Conservation (phyloP, 2,797 vertebrate species). For the Emydoidea blandingii region DNA sequence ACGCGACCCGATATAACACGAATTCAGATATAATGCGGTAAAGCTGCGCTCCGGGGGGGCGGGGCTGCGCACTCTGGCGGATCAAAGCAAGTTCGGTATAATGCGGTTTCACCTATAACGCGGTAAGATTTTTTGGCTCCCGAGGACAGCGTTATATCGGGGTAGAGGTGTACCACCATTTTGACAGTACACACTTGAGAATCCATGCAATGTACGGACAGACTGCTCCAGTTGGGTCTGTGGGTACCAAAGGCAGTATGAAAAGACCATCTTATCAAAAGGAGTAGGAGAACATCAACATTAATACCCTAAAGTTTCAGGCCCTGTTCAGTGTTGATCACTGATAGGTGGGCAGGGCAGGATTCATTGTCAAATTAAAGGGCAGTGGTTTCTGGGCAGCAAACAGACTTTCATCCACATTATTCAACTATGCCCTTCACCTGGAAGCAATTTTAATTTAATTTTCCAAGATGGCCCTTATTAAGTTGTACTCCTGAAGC, state of each 20-base stretch:
- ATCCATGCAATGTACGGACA: background rate
- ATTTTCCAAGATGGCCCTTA: background rate
- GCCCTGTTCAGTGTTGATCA: background rate
- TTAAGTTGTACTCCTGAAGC: background rate
- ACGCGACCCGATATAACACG: no score
- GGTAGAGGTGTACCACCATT: background rate
- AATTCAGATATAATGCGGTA: no score
- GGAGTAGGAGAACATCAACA: background rate
- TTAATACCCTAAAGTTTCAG: background rate
- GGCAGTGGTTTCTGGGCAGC: background rate
- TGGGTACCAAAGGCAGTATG: background rate
- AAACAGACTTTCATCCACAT: background rate
- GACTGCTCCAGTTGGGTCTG: background rate
- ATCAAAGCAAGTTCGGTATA: no score
- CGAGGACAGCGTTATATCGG: no score
- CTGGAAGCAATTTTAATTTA: background rate
- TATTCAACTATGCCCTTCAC: background rate
- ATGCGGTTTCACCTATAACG: no score
- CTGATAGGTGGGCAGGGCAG: background rate
- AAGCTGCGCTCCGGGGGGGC: no score
- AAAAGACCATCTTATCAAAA: background rate
- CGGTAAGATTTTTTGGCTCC: no score
- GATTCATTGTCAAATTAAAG: background rate
- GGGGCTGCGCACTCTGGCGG: no score
- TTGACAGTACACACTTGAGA: background rate